A percentile compares a stretch with the other conserved stretches of the same genome.
Conservation (phyloP, 2,888 invertebrate species). For the Drosophila atripex region DNA sequence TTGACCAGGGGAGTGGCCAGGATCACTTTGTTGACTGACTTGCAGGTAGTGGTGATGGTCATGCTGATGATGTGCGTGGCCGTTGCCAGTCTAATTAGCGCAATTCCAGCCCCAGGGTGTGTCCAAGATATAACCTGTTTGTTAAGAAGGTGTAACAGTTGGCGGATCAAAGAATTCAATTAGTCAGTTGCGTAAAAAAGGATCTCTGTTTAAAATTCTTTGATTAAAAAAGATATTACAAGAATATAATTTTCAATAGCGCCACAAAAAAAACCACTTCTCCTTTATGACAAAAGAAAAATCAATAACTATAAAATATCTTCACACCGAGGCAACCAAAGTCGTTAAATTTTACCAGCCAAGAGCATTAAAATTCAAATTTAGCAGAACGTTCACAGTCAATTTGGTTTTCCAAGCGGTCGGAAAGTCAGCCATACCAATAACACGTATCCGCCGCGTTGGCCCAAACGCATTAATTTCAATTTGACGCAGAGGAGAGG, state of each 20-base stretch:
- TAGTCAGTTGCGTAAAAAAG: constrained; percentile 5
- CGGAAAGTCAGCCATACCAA: constrained; percentile 38
- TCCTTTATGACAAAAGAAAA: constrained; percentile 7
- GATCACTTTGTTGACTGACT: constrained; percentile 6
- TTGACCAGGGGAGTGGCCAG: constrained; percentile 48
- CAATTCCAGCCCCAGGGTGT: constrained; percentile 33
- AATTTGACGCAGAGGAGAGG: constrained; percentile 45
- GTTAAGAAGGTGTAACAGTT: constrained; percentile 1
- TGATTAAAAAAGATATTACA: neutral
- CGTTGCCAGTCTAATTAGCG: constrained; percentile 39
- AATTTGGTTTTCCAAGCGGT: constrained; percentile 49
- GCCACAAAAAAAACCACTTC: neutral
- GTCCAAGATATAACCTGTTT: constrained; percentile 18
- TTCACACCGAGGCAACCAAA: constrained; percentile 40
- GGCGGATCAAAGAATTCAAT: constrained; percentile 9
- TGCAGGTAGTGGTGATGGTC: neutral
- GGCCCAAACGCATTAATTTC: constrained; percentile 63
- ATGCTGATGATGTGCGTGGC: constrained; percentile 44
- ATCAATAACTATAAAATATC: constrained; percentile 43
- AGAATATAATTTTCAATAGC: neutral
- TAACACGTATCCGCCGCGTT: constrained; percentile 65
- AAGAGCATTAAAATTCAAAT: constrained; percentile 59
- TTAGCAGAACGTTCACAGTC: constrained; percentile 63
- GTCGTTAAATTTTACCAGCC: constrained; percentile 51
- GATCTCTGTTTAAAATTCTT: neutral